A percentile compares a stretch with the other conserved stretches of the same genome.
Evolutionary conservation across 2,113 vertebrate genomes (phyloP).

Genomic region (Telmatochromis sp.): DNA sequence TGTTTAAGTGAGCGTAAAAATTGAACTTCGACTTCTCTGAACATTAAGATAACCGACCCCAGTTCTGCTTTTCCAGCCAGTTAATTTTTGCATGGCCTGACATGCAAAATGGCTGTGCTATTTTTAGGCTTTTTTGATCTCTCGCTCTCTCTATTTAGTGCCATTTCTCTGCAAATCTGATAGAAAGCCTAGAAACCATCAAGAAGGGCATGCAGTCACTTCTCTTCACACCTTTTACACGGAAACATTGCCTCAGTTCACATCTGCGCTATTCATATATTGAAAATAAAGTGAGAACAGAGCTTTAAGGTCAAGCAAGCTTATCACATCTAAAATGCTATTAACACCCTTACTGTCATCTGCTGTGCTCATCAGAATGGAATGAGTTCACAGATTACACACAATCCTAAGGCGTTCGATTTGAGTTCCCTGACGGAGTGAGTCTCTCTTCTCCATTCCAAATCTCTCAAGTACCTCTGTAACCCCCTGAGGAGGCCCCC

Average conservation of each 20-base stretch:
- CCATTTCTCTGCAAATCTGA: not conserved
- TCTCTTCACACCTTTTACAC: conserved; percentile 1
- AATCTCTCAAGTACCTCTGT: conserved; percentile 40
- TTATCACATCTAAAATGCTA: conserved; percentile 36
- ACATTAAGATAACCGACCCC: not conserved
- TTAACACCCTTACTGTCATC: conserved; percentile 30
- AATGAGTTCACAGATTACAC: conserved; percentile 41
- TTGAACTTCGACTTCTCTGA: not conserved
- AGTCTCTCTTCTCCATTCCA: conserved; percentile 9
- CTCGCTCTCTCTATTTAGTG: not conserved
- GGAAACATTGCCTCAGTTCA: not conserved
- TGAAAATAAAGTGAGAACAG: conserved; percentile 10
- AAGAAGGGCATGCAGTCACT: not conserved
- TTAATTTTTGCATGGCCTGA: not conserved
- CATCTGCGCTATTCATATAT: not conserved
- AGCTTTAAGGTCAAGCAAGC: conserved; percentile 32
- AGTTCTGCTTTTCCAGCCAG: not conserved
- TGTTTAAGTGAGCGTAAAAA: not conserved
- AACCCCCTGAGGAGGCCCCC: conserved; percentile 31
- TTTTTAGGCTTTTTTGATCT: not conserved
- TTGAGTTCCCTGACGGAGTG: not conserved
- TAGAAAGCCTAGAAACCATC: not conserved
- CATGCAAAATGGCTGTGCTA: not conserved
- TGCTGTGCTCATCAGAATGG: conserved; percentile 33
- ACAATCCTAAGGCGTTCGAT: conserved; percentile 21